Percentiles rank a stretch among this genome's conserved stretches.
Evolutionary conservation across 2,113 vertebrate species (phyloP).

Genomic region (Petromus typicus): DNA sequence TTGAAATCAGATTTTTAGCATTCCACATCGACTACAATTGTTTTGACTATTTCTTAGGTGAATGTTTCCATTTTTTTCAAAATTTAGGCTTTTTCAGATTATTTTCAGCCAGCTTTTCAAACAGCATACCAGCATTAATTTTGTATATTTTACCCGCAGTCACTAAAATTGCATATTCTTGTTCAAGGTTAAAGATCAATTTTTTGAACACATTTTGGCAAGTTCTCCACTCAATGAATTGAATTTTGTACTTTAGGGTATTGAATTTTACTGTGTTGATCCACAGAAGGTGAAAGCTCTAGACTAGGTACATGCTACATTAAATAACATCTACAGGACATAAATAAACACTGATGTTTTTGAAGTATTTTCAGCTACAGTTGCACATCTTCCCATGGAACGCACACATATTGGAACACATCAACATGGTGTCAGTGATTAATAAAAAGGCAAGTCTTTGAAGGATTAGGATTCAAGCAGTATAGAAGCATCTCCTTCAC

Average conservation of each 20-base stretch:
- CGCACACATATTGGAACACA: slow-evolving; percentile 26
- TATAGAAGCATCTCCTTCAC: slow-evolving; percentile 74
- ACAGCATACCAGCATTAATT: background rate
- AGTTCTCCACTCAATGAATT: background rate
- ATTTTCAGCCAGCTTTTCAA: background rate
- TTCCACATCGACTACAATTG: background rate
- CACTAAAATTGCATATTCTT: background rate
- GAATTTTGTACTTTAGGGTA: slow-evolving; percentile 26
- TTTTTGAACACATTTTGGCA: background rate
- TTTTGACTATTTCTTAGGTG: background rate
- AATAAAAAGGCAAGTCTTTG: slow-evolving; percentile 70
- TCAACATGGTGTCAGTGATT: slow-evolving; percentile 60
- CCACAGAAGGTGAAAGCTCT: background rate
- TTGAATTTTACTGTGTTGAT: background rate
- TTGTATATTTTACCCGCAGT: background rate
- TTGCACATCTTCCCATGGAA: slow-evolving; percentile 19
- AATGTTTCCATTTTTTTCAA: slow-evolving; percentile 6
- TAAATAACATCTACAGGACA: background rate
- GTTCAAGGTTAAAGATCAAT: background rate
- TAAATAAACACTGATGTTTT: background rate
- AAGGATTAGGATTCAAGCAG: slow-evolving; percentile 73
- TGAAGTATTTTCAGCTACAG: slow-evolving; percentile 68
- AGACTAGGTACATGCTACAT: background rate
- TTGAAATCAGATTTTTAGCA: background rate
- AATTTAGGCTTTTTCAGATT: slow-evolving; percentile 36